phyloP scores from a whole-genome alignment of 2,888 invertebrate species.

The Periphyllus acericola region DNA sequence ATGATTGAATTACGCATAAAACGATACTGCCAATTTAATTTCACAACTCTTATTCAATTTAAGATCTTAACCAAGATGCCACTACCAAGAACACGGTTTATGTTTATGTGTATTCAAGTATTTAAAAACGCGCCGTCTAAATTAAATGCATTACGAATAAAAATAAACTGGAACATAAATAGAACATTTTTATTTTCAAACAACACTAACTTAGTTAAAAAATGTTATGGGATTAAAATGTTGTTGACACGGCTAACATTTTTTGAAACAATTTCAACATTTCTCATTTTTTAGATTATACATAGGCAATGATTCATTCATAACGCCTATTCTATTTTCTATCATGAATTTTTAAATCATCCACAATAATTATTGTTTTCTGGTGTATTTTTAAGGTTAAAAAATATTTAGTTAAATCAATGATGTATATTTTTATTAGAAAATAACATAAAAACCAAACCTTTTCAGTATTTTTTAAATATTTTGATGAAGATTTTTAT shows the following conservation, averaged over 20 bases:
- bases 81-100: neutral
- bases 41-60: neutral
- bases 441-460: neutral
- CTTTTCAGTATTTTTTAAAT: neutral
- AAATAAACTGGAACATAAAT: neutral
- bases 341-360: neutral
- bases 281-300: neutral
- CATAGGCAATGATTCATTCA: neutral
- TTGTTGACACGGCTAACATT: neutral
- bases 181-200: neutral
- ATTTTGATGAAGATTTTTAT: neutral
- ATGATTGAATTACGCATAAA: conserved; percentile 44
- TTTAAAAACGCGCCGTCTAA: neutral
- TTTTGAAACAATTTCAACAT: neutral
- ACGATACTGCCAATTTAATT: conserved; percentile 23
- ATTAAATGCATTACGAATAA: neutral
- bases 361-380: neutral
- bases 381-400: neutral
- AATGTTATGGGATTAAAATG: neutral
- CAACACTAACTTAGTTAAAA: neutral
- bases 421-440: neutral
- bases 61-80: neutral
- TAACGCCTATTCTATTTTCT: neutral
- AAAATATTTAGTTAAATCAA: neutral
- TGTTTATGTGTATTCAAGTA: neutral